Base-by-base conservation (phyloP, 2,797 vertebrate species). In the Tragopan temminckii region DNA sequence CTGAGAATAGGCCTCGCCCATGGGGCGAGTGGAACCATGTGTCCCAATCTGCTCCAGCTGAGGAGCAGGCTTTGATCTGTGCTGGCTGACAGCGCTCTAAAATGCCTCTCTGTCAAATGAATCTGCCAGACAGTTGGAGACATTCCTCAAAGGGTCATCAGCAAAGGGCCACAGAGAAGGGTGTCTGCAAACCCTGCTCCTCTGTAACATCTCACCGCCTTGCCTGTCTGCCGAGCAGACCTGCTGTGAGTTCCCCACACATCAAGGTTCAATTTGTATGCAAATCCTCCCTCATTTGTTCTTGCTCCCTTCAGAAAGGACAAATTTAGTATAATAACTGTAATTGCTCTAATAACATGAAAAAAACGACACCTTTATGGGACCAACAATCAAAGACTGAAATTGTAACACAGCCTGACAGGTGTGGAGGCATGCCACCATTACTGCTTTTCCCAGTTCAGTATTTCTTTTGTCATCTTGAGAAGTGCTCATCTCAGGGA, bases 281-380 rank as follows among this genome's bases (percentile, higher is more conserved):
- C 94, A 95, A 96, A 95, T 96, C 71, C 68, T 93, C 83, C 72
- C 71, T 96, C 90, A 94, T 96, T 94, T 96, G 93, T 94, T 94
- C 95, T 96, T 94, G 91, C 90, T 95, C 68, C 90, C 94, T 93
- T 96, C 35, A 90, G 91, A 96, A 95, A 95, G 96, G 94, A 95
- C 92, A 94, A 95, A 95, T 96, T 95, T 88, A 94, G 95, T 93
- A 90, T 96, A 96, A 95, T 94, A 96, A 94, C 90, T 82, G 86
- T 93, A 96, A 95, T 96, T 95, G 93, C 94, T 93, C 93, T 96
- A 96, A 95, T 93, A 94, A 94, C 86, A 90, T 79, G 88, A 91
- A 91, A 91, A 94, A 94, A 27, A 1, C 31, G 67, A 74, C 93
- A 96, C 88, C 89, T 96, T 94, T 95, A 96, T 86, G 95, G 93